These are phyloP conservation scores for Synergus japonicus DNA, from an alignment of 2,888 invertebrate species.

Conservation along the genomic window DNA sequence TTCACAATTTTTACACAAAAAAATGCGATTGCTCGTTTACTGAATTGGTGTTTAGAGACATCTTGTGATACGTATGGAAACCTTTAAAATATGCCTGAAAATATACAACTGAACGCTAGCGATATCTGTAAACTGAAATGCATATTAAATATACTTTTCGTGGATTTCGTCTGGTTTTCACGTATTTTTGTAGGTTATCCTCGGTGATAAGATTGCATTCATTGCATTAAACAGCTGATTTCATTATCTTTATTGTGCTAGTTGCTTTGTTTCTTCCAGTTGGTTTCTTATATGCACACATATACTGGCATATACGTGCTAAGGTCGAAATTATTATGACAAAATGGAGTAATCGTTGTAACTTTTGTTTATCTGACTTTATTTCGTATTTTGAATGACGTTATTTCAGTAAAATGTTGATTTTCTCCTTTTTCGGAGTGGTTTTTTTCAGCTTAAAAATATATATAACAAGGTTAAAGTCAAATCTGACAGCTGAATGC, in stretches of 20 bases:
- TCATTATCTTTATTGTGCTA: neutral
- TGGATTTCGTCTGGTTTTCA: neutral
- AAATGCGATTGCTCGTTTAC: conserved; percentile 15
- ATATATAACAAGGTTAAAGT: neutral
- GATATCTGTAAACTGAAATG: conserved; percentile 4
- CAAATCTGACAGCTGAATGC: neutral
- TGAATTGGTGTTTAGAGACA: neutral
- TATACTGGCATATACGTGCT: too few relatives aligned
- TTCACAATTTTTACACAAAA: conserved; percentile 25
- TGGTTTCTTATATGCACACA: too few relatives aligned
- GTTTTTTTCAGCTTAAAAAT: neutral
- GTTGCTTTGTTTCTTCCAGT: too few relatives aligned
- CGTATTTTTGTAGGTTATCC: neutral
- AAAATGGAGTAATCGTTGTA: too few relatives aligned
- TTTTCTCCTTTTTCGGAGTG: neutral
- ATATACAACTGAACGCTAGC: neutral
- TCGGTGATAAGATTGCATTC: neutral
- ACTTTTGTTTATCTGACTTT: neutral
- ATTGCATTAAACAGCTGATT: neutral
- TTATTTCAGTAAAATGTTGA: neutral
- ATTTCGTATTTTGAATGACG: neutral
- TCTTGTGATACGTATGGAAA: neutral
- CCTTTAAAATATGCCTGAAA: neutral
- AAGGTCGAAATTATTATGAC: too few relatives aligned
- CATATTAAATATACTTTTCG: neutral